Evolutionary conservation across 2,113 vertebrate genomes (phyloP), one percentile per base, ranked within the genome.

Genomic region (Cercocebus atys): DNA sequence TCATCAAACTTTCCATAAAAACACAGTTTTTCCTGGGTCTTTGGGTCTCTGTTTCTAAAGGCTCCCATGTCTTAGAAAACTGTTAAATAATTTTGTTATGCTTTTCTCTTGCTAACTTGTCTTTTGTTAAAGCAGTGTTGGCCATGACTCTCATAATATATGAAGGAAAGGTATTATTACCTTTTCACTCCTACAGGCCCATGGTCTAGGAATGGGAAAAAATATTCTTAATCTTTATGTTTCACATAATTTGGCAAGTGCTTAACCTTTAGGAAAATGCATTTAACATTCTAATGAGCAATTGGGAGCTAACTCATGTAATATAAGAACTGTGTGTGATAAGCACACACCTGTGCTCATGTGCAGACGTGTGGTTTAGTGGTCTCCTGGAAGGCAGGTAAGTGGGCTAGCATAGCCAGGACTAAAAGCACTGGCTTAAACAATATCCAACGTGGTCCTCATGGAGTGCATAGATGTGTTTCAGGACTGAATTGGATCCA

Each of bases 301-400:
- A 18, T 2, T 35, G 55, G 45, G n/a, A 93, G 45, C 59, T 73
- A 18, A 32, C 38, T 55, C 40, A 16, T 1, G 5, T 18, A 23
- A 66, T 25, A 2, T 17, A 64, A 25, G 7, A 47, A 66, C 23
- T 43, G 4, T 23, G 12, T 92, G n/a, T 55, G 72, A 16, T 20
- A 0, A 6, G 10, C 11, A 23, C 1, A 10, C 0, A 5, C 0
- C 13, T 2, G 3, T 38, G 68, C 17, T 4, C 11, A 13, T 12
- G 9, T 90, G 11, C 66, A 72, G 22, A 52, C 2, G 1, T 75
- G 64, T 64, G 72, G 6, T 80, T 45, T 47, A 27, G n/a, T n/a
- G 6, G 30, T 96, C 72, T 95, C 85, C 9, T 52, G 16, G 57
- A 68, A 32, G 17, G 68, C 27, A 82, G 23, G 16, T 23, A 66